Percentiles rank a stretch among this genome's conserved stretches.
Conservation (phyloP, 2,113 vertebrate species). For the Mus spicilegus region DNA sequence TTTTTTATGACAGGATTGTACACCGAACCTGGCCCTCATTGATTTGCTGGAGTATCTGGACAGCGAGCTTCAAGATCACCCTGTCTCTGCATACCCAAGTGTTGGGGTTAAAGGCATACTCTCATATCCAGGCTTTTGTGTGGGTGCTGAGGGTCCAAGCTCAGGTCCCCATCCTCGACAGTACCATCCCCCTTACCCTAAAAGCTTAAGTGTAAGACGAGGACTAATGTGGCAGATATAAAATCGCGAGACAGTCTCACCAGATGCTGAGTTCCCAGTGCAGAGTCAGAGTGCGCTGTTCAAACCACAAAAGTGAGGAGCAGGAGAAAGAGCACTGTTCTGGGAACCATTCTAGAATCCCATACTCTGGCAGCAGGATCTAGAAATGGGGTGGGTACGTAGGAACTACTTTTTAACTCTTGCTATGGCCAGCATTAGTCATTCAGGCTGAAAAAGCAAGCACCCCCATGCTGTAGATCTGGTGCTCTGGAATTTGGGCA, state of each 20-base stretch:
- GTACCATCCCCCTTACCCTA: neutral
- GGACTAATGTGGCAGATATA: neutral
- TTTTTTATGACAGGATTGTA: neutral
- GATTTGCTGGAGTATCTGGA: neutral
- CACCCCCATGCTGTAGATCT: accelerated
- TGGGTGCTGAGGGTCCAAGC: neutral
- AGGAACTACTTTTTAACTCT: neutral
- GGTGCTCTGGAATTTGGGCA: neutral
- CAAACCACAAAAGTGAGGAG: neutral
- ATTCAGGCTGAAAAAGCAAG: neutral
- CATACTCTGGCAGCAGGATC: neutral
- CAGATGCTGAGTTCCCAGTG: neutral
- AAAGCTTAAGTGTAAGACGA: neutral
- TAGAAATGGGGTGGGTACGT: neutral
- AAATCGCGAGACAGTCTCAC: conserved; percentile 3
- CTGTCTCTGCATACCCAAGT: neutral
- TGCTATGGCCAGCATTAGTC: neutral
- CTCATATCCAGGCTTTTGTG: neutral
- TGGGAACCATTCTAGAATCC: neutral
- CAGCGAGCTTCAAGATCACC: neutral
- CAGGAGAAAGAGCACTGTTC: neutral
- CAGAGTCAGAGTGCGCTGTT: neutral
- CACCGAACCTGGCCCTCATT: neutral
- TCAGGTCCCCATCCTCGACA: neutral
- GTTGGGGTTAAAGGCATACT: neutral